Base-by-base conservation (phyloP, 2,888 invertebrate species). In the Eulithis testata region DNA sequence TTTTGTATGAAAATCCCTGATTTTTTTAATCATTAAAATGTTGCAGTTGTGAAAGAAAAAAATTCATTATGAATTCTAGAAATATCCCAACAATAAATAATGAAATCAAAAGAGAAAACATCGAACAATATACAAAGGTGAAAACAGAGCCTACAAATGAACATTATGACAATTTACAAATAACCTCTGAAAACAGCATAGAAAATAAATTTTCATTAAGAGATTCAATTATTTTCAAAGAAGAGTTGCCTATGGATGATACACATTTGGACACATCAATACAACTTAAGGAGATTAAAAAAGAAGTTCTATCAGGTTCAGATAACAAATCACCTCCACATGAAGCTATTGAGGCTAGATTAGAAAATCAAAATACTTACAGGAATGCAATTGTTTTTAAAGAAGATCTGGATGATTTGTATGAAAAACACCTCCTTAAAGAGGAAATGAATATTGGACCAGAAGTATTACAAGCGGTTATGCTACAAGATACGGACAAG, bases 381-480 rank as follows among this genome's bases (percentile, higher is more conserved):
- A 53, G 27, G 21, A 11, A 54, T 40, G 49, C 49, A 7, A 61
- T 61, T 12, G 54, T 55, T 43, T 61, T 49, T 12, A 21, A 61
- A 54, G 40, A 54, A 27, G 40, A 44, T 49, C 44, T 49, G 8
- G 54, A 55, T 2, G 54, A 54, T 49, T 54, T 61, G 61, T 49
- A 54, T 12, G 27, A 45, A 40, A n/a, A 54, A 12, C 49, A 61
- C 9, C 40, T 9, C 3, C 36, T 47, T 9, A 49, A 61, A 40
- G 54, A 54, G 7, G 61, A 49, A 49, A 54, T 61, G 5, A 11
- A n/a, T 61, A 54, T 49, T 21, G 60, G 53, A 54, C 53, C 53
- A 11, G 60, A 53, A 37, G n/a, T 60, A 11, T 9, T 60, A 3
- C 59, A 11, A 14, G 12, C 8, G 8, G 45, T 7, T 47, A 11